These are phyloP conservation scores for Spongia lamella DNA, from an alignment of 37 sponge, comb jelly and placozoan species.

Conservation along the genomic window DNA sequence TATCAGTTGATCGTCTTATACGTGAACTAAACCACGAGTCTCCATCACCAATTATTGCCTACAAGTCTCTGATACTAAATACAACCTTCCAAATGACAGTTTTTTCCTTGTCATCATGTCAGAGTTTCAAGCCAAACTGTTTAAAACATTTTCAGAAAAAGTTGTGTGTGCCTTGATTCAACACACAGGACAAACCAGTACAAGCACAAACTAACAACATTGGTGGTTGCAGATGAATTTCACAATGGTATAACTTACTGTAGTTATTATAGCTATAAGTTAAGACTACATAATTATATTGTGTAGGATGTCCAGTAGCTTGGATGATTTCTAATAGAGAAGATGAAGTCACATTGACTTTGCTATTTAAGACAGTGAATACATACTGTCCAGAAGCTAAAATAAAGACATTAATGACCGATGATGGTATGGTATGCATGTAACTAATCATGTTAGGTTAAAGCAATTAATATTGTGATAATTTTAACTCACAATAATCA, in stretches of 20 bases:
- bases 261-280: background rate
- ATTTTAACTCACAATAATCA: background rate
- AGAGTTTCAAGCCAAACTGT: slow-evolving; percentile 12
- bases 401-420: background rate
- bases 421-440: slow-evolving; percentile 4
- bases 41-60: background rate
- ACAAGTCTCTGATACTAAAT: slow-evolving; percentile 3
- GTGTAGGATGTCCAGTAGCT: background rate
- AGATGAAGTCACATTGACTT: background rate
- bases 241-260: slow-evolving; percentile 4
- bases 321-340: slow-evolving; percentile 2
- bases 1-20: slow-evolving; percentile 8
- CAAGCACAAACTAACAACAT: background rate
- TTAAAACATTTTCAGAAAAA: background rate
- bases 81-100: background rate
- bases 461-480: background rate
- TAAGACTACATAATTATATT: background rate
- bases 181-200: slow-evolving; percentile 24
- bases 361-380: background rate
- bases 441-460: no score
- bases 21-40: slow-evolving; percentile 2
- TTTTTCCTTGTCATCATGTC: slow-evolving; percentile 21
- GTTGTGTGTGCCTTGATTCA: slow-evolving; percentile 3
- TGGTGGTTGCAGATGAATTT: slow-evolving; percentile 23
- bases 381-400: background rate